Evolutionary conservation across 2,797 vertebrate genomes (phyloP).

Genomic region (Cyprinodon diabolis): DNA sequence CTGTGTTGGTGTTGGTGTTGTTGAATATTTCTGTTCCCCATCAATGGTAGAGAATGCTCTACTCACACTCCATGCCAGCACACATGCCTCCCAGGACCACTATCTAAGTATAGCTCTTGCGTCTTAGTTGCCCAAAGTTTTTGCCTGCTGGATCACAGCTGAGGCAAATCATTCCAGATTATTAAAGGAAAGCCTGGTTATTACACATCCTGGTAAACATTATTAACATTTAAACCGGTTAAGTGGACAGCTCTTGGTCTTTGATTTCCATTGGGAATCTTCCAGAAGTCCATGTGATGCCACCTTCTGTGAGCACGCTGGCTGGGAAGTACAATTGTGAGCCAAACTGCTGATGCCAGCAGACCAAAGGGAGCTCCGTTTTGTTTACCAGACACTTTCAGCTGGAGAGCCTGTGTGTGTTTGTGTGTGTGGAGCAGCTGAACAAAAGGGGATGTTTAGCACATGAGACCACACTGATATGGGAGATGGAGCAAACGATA

Average conservation of each 20-base stretch:
- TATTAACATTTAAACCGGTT: not conserved
- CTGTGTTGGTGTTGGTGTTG: slow-evolving; percentile 57
- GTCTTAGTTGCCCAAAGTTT: slow-evolving; percentile 62
- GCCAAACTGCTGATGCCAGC: slow-evolving; percentile 85
- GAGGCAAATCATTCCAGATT: slow-evolving; percentile 19
- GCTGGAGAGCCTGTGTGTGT: slow-evolving; percentile 64
- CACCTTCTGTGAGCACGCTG: slow-evolving; percentile 59
- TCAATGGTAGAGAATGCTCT: slow-evolving; percentile 77
- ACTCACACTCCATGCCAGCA: slow-evolving; percentile 81
- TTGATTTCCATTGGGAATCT: slow-evolving; percentile 44
- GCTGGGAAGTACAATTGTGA: slow-evolving; percentile 80
- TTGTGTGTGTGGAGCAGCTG: slow-evolving; percentile 52
- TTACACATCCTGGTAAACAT: not conserved
- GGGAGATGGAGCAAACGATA: slow-evolving; percentile 26
- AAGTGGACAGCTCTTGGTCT: not conserved
- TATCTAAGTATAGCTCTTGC: slow-evolving; percentile 92
- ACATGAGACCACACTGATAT: slow-evolving; percentile 52
- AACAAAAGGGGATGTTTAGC: slow-evolving; percentile 73
- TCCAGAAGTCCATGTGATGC: slow-evolving; percentile 54
- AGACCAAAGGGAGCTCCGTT: slow-evolving; percentile 80
- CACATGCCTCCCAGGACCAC: slow-evolving; percentile 88
- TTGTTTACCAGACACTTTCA: slow-evolving; percentile 83
- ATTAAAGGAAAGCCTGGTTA: not conserved
- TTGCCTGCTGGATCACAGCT: slow-evolving; percentile 65
- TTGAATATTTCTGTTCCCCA: slow-evolving; percentile 69